Conservation (phyloP, 2,113 vertebrate genomes). For the Pterocles burchelli region DNA sequence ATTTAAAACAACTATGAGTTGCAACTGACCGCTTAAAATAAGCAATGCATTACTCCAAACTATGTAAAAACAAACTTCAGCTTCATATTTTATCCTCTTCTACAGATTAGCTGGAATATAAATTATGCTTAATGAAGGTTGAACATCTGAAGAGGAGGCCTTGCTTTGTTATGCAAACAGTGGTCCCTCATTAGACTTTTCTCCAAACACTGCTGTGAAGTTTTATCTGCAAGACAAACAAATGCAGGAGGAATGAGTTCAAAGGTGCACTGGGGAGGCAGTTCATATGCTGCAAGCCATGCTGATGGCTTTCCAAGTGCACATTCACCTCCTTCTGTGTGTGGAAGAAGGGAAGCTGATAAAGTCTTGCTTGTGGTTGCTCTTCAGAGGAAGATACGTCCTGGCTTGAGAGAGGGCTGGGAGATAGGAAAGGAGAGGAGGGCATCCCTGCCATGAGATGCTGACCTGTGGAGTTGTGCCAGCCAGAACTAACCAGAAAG, state of each 20-base stretch:
- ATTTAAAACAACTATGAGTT: slow-evolving; percentile 57
- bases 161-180: slow-evolving; percentile 59
- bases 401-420: not conserved
- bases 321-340: slow-evolving; percentile 29
- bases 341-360: not conserved
- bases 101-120: slow-evolving; percentile 59
- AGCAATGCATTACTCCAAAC: slow-evolving; percentile 71
- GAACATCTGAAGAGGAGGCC: slow-evolving; percentile 46
- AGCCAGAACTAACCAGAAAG: not conserved
- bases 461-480: not conserved
- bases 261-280: not conserved
- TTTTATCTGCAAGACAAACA: slow-evolving; percentile 77
- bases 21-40: slow-evolving; percentile 71
- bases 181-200: slow-evolving; percentile 61
- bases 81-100: slow-evolving; percentile 31
- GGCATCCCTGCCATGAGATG: not conserved
- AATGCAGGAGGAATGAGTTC: slow-evolving; percentile 56
- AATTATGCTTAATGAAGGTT: slow-evolving; percentile 57
- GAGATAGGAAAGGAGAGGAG: not conserved
- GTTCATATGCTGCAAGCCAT: not conserved
- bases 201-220: slow-evolving; percentile 51
- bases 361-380: not conserved
- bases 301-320: slow-evolving; percentile 12
- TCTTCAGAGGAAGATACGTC: not conserved
- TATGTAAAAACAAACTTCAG: slow-evolving; percentile 75